Evolutionary conservation across 2,888 invertebrate species (phyloP).

Genomic region (Lordiphosa fenestrarum): DNA sequence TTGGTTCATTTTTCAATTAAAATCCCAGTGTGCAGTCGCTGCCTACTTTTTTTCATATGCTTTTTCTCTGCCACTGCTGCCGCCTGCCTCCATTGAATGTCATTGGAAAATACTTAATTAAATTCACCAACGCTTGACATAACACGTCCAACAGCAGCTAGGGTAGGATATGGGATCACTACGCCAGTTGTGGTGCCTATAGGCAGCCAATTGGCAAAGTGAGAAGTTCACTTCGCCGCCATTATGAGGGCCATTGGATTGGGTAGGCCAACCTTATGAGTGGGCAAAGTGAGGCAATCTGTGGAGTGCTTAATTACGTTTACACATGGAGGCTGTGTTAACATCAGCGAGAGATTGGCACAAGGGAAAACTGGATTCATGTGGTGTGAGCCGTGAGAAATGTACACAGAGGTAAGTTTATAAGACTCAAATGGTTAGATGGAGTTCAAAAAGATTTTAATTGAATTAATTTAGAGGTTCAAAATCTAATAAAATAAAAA

Average conservation of each 20-base stretch:
- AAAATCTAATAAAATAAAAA: too few relatives aligned
- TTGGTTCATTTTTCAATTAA: slow-evolving; percentile 58
- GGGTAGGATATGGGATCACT: background rate
- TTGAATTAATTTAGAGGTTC: too few relatives aligned
- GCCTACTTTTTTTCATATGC: slow-evolving; percentile 7
- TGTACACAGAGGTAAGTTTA: too few relatives aligned
- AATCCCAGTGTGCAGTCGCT: slow-evolving; percentile 25
- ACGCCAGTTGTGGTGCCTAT: slow-evolving; percentile 13
- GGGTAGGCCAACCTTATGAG: slow-evolving; percentile 3
- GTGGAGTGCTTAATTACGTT: slow-evolving; percentile 65
- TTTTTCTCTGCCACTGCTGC: slow-evolving; percentile 21
- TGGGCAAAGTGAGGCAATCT: slow-evolving; percentile 15
- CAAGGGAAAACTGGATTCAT: background rate
- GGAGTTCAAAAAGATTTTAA: too few relatives aligned
- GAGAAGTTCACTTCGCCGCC: slow-evolving; percentile 64
- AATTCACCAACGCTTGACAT: slow-evolving; percentile 71
- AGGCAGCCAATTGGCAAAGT: slow-evolving; percentile 61
- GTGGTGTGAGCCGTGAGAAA: slow-evolving; percentile 12
- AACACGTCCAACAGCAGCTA: slow-evolving; percentile 16
- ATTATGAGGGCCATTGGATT: slow-evolving; percentile 43
- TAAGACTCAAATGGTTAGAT: too few relatives aligned
- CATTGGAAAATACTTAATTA: slow-evolving; percentile 72
- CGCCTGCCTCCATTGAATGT: slow-evolving; percentile 44
- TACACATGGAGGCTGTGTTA: slow-evolving; percentile 48
- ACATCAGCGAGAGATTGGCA: slow-evolving; percentile 24